These are phyloP conservation scores for Aldabrachelys gigantea DNA, from an alignment of 2,113 vertebrate species.

Conservation along the genomic window DNA sequence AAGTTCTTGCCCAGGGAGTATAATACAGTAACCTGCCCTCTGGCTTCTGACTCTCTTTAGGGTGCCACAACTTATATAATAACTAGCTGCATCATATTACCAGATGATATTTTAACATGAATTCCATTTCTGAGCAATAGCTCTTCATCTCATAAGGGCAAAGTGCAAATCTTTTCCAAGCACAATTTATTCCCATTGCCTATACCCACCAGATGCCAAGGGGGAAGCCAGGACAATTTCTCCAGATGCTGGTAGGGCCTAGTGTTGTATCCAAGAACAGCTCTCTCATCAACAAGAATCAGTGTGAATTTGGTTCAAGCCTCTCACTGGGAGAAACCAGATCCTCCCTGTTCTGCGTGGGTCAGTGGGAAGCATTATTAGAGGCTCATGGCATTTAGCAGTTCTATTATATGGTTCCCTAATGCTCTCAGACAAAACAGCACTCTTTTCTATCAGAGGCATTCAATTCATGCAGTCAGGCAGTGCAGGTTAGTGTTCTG, in stretches of 20 bases:
- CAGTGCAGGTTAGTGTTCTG: not conserved
- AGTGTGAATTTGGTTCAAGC: not conserved
- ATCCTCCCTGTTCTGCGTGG: not conserved
- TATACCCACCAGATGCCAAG: not conserved
- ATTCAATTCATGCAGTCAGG: not conserved
- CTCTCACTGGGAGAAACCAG: not conserved
- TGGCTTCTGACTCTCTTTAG: not conserved
- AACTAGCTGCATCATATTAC: not conserved
- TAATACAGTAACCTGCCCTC: not conserved
- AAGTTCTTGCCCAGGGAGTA: not conserved
- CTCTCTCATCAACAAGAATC: fast-evolving
- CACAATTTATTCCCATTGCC: not conserved
- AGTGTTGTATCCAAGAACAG: not conserved
- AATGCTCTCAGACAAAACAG: not conserved
- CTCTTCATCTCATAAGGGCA: not conserved
- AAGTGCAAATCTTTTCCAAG: not conserved
- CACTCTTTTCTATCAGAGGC: not conserved
- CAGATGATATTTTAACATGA: not conserved
- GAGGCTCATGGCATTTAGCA: not conserved
- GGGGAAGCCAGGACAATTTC: not conserved
- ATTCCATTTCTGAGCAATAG: not conserved
- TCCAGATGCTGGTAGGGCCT: not conserved
- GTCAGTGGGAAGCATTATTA: not conserved
- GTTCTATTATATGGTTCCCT: not conserved
- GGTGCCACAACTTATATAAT: not conserved